Evolutionary conservation across 53 echinoderm and acorn worm species (phyloP).

Genomic region (Patiria pectinifera): DNA sequence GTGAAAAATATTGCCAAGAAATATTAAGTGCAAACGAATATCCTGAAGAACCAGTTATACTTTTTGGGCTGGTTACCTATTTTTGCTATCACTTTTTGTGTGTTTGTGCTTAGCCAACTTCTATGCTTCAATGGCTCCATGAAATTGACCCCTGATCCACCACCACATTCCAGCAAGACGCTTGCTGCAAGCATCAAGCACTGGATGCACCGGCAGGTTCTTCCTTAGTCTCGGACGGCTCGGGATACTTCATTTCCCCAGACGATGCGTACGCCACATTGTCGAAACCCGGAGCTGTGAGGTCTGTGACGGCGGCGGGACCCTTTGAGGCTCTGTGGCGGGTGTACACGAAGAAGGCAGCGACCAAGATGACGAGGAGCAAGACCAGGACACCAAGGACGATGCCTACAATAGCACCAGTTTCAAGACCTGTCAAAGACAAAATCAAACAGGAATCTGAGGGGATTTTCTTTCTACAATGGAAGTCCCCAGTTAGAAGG

Average conservation of each 20-base stretch:
- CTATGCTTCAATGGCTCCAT: too few relatives aligned
- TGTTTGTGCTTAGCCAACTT: too few relatives aligned
- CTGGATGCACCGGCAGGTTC: slow-evolving; percentile 4
- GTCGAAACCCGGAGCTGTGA: slow-evolving; percentile 49
- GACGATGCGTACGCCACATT: slow-evolving; percentile 59
- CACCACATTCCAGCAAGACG: background rate
- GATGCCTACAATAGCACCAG: slow-evolving; percentile 67
- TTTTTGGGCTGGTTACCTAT: too few relatives aligned
- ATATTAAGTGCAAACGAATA: too few relatives aligned
- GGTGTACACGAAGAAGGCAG: slow-evolving; percentile 22
- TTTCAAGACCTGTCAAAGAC: slow-evolving; percentile 18
- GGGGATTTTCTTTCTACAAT: background rate
- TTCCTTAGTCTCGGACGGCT: background rate
- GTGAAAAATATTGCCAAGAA: too few relatives aligned
- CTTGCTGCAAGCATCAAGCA: background rate
- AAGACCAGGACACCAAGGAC: slow-evolving; percentile 38
- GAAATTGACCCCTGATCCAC: too few relatives aligned
- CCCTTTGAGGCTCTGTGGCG: slow-evolving; percentile 22
- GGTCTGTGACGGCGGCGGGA: background rate
- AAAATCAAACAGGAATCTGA: background rate
- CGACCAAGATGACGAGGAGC: slow-evolving; percentile 5
- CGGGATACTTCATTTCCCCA: background rate
- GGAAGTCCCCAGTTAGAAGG: background rate
- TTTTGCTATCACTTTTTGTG: too few relatives aligned
- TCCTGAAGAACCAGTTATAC: too few relatives aligned